Base-by-base conservation (phyloP, 2,113 vertebrate genomes). In the Kryptolebias marmoratus region DNA sequence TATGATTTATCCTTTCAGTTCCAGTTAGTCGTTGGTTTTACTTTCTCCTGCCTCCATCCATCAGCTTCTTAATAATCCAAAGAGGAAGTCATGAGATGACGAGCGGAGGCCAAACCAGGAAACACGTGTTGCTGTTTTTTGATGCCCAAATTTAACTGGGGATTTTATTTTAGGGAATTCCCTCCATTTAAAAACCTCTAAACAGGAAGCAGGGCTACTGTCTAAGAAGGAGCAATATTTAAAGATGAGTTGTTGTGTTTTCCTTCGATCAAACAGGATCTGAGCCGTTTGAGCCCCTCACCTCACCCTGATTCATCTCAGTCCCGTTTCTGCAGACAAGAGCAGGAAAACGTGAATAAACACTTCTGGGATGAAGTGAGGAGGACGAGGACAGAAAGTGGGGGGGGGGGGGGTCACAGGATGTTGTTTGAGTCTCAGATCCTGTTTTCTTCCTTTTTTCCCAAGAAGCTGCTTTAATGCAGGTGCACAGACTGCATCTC, bases 361-460 rank as follows among this genome's bases (percentile, higher is more conserved):
- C 82, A 84, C 59, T 79, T 31, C 11, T 58, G 80, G 80, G 70
- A 63, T 15, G 30, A 54, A 27, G 0, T 49, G 27, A 22, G 31
- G 54, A 11, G 22, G 22, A 39, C 64, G 42, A 0, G 42, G 55
- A 22, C 22, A 22, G 22, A 1, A 22, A 53, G 31, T 18, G 36
- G 1, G 12, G 13, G 44, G 74, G 9, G 11, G 64, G 28, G 27
- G 27, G 31, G 1, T 45, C 14, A 73, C 84, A 92, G 92, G 93
- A 94, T 93, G 93, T 94, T 94, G 91, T 93, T 89, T 67, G 71
- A 89, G 74, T 79, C 80, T 67, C 18, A 77, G 77, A 87, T 94
- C 93, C 93, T 94, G 92, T 94, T 93, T 93, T 90, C 82, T 90
- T 90, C 79, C 80, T 15, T 77, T 75, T 86, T 88, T 87, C 85